Percentiles rank a stretch among this genome's conserved stretches.
Evolutionary conservation across 37 sponge, comb jelly and placozoan species (phyloP).

Genomic region (Diacarnus erythraeanus): DNA sequence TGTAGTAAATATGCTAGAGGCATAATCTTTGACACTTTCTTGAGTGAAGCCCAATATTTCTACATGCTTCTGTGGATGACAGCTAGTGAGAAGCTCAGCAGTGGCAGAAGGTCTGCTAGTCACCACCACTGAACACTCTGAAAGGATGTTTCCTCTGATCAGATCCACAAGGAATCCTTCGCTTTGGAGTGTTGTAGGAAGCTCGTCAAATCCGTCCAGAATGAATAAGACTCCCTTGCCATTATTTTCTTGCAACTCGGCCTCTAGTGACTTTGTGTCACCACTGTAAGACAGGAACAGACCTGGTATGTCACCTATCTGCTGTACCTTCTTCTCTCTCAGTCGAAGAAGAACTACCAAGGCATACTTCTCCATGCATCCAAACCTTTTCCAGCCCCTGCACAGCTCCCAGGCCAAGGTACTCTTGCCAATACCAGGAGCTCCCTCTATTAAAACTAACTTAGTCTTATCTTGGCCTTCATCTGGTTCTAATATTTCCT

Average conservation of each 20-base stretch:
- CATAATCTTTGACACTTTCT: conserved; percentile 22
- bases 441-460: conserved; percentile 16
- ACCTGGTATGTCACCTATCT: not conserved
- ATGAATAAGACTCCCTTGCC: conserved; percentile 25
- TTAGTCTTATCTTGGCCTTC: not conserved
- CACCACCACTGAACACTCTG: conserved; percentile 10
- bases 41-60: conserved; percentile 42
- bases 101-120: conserved; percentile 32
- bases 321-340: conserved; percentile 28
- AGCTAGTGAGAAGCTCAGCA: not conserved
- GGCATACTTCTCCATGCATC: not conserved
- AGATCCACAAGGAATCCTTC: not conserved
- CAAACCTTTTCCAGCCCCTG: conserved; percentile 2
- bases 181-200: conserved; percentile 17
- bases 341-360: conserved; percentile 23
- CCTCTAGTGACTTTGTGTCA: not conserved
- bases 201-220: conserved; percentile 51
- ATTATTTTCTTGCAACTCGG: conserved; percentile 7
- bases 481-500: not conserved
- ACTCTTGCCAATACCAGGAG: conserved; percentile 37
- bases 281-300: not conserved
- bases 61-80: conserved; percentile 7
- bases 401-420: conserved; percentile 34
- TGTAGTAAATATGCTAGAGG: conserved; percentile 6
- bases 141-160: not conserved